Conservation (phyloP, 2,113 vertebrate species). For the Elanoides forficatus region DNA sequence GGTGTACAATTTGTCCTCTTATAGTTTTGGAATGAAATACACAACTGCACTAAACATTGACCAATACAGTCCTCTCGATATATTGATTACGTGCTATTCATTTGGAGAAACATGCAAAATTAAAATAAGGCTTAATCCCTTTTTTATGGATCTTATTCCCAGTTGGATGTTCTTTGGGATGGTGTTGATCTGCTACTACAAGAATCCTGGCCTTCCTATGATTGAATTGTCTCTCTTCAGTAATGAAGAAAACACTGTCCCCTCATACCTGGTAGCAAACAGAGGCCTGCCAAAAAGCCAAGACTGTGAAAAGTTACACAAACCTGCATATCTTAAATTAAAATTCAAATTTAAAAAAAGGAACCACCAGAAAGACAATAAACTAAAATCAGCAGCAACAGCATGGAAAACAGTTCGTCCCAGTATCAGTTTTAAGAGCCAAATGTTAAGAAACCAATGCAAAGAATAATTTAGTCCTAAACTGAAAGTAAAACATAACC, state of each 20-base stretch:
- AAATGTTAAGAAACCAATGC: not conserved
- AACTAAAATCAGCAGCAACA: not conserved
- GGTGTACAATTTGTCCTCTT: not conserved
- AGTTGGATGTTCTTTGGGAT: not conserved
- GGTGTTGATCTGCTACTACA: not conserved
- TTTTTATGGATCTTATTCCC: not conserved
- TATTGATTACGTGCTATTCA: not conserved
- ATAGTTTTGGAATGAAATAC: not conserved
- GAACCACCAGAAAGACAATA: not conserved
- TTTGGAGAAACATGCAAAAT: not conserved
- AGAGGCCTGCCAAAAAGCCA: not conserved
- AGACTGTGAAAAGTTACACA: not conserved
- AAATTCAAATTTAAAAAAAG: not conserved
- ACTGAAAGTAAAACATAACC: not conserved
- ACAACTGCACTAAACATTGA: not conserved
- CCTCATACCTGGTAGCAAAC: not conserved
- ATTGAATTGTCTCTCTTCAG: not conserved
- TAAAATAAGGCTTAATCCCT: not conserved
- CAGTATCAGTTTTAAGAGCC: not conserved
- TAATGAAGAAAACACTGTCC: not conserved
- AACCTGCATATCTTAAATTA: not conserved
- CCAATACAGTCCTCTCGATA: not conserved
- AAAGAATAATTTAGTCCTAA: not conserved
- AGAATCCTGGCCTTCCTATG: not conserved
- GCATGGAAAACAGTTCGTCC: not conserved